These are phyloP conservation scores for Gymnocephalus cernua DNA, from an alignment of 2,113 vertebrate species.

Conservation along the genomic window DNA sequence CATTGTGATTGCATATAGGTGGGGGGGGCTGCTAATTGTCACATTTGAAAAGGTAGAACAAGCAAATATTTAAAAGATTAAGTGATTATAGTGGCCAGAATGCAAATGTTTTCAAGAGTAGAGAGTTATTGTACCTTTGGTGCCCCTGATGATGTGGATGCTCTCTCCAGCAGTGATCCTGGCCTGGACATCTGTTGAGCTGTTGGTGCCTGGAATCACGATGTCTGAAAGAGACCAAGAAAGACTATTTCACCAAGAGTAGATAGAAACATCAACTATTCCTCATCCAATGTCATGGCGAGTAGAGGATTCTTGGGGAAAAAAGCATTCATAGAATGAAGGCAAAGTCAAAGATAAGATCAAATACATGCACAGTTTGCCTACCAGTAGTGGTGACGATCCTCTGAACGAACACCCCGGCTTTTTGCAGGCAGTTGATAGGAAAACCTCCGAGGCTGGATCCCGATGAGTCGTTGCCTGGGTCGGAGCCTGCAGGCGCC, in stretches of 20 bases:
- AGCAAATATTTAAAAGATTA: too few relatives aligned
- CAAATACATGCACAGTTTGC: neutral
- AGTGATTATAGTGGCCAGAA: neutral
- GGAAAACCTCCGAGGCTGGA: conserved; percentile 90
- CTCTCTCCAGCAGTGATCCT: conserved; percentile 94
- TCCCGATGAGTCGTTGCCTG: conserved; percentile 65
- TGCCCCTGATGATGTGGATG: conserved; percentile 96
- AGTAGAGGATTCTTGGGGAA: neutral
- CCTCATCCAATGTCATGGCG: neutral
- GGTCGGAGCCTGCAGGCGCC: conserved; percentile 76
- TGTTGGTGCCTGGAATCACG: conserved; percentile 96
- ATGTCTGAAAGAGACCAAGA: conserved; percentile 86
- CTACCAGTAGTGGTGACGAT: conserved; percentile 96
- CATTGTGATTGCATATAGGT: neutral
- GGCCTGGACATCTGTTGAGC: conserved; percentile 91
- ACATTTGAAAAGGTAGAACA: neutral
- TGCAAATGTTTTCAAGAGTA: neutral
- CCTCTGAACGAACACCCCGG: conserved; percentile 97
- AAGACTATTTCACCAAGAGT: neutral
- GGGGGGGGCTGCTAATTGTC: neutral
- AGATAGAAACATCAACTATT: neutral
- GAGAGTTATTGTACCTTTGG: conserved; percentile 87
- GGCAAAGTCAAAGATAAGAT: neutral
- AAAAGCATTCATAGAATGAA: neutral
- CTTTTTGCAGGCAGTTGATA: conserved; percentile 94